Conservation (phyloP, 2,888 invertebrate species). For the Chirona hameri region DNA sequence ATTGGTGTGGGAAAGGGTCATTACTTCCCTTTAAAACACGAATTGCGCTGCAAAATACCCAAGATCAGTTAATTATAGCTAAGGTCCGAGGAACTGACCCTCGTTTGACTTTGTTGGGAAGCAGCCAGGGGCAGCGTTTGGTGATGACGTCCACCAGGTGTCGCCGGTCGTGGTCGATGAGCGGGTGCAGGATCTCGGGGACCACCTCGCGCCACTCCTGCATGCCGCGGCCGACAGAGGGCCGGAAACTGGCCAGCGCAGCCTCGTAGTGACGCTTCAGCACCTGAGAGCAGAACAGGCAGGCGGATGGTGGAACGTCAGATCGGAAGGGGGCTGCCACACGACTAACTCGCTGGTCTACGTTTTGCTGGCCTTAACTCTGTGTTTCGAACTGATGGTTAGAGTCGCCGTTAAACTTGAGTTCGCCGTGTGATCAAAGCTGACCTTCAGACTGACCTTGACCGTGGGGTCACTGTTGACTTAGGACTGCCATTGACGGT, state of each 20-base stretch:
- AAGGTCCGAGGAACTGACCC: background rate
- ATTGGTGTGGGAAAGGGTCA: too few relatives aligned
- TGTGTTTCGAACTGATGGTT: too few relatives aligned
- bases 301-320: background rate
- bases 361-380: too few relatives aligned
- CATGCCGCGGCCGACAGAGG: constrained; percentile 3
- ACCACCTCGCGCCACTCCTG: constrained; percentile 22
- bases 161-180: background rate
- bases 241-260: constrained; percentile 6
- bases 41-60: too few relatives aligned
- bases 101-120: constrained; percentile 23
- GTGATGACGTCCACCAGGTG: constrained; percentile 9
- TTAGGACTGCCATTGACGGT: background rate
- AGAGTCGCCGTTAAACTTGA: too few relatives aligned
- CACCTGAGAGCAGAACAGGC: background rate
- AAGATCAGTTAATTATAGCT: too few relatives aligned
- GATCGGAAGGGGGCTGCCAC: too few relatives aligned
- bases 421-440: too few relatives aligned
- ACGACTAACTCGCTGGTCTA: too few relatives aligned
- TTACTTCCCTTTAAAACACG: too few relatives aligned
- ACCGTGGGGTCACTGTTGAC: too few relatives aligned
- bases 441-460: too few relatives aligned
- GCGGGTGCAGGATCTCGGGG: constrained; percentile 8
- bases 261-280: constrained; percentile 10
- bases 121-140: constrained; percentile 6